Evolutionary conservation across 2,113 vertebrate genomes (phyloP).

Genomic region (Periophthalmodon schlosseri): DNA sequence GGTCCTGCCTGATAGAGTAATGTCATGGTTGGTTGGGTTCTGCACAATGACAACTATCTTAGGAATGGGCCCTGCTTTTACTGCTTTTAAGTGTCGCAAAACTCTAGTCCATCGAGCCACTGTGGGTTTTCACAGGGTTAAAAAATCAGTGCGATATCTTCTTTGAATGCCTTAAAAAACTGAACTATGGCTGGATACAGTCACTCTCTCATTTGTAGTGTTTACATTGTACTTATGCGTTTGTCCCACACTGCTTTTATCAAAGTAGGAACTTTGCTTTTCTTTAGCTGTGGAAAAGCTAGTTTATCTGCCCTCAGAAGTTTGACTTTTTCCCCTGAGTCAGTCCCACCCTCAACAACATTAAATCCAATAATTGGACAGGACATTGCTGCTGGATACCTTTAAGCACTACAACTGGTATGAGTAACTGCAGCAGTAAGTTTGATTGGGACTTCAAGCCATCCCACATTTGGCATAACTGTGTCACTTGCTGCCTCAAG

Average conservation of each 20-base stretch:
- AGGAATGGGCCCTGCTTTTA: neutral
- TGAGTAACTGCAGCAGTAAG: neutral
- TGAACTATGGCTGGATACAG: neutral
- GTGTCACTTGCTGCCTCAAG: neutral
- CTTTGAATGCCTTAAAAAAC: neutral
- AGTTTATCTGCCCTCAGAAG: neutral
- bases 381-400: slow-evolving; percentile 3
- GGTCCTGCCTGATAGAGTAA: slow-evolving; percentile 1
- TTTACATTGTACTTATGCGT: neutral
- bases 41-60: slow-evolving; percentile 14
- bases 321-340: neutral
- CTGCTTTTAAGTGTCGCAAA: neutral
- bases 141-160: neutral
- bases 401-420: slow-evolving; percentile 26
- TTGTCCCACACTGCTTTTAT: neutral
- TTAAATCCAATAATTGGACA: slow-evolving; percentile 38
- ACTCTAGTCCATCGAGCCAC: neutral
- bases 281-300: neutral
- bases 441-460: neutral
- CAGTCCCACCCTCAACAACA: slow-evolving; percentile 7
- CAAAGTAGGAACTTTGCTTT: neutral
- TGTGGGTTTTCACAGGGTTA: neutral
- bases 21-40: slow-evolving; percentile 24
- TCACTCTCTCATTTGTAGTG: neutral
- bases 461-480: neutral